These are phyloP conservation scores for Capromys pilorides DNA, from an alignment of 2,797 vertebrate species.

Conservation along the genomic window DNA sequence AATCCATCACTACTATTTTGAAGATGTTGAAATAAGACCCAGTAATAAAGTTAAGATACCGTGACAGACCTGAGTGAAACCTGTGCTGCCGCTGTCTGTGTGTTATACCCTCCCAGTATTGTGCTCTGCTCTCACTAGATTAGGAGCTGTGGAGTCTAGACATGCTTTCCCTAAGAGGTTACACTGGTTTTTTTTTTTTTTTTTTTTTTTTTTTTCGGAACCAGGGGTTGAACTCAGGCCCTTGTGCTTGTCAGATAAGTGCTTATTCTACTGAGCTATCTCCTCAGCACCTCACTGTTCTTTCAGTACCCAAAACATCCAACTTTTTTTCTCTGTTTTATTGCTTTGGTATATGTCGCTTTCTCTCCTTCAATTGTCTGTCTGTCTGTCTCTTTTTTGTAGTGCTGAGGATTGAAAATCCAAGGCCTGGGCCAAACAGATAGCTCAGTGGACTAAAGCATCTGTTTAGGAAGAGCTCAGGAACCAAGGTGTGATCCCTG, in stretches of 20 bases:
- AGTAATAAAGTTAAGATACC: not conserved
- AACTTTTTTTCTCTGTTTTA: not conserved
- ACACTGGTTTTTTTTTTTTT: not conserved
- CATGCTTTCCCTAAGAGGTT: not conserved
- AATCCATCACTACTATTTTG: constrained; percentile 33
- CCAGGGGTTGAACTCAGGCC: too few species aligned
- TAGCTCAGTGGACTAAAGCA: too few species aligned
- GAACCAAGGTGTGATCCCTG: too few species aligned
- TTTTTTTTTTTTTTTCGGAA: too few species aligned
- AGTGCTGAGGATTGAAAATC: not conserved
- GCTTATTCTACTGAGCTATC: too few species aligned
- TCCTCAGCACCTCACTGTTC: not conserved
- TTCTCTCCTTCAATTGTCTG: not conserved
- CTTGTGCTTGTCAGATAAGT: too few species aligned
- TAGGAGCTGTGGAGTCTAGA: not conserved
- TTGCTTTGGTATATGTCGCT: not conserved
- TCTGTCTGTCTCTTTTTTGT: not conserved
- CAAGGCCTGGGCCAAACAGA: too few species aligned
- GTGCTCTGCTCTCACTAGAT: not conserved
- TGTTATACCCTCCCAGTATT: not conserved
- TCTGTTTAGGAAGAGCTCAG: too few species aligned
- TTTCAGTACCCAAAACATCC: not conserved
- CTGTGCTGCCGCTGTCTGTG: not conserved
- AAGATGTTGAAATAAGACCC: constrained; percentile 19
- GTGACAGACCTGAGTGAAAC: not conserved